Conservation (phyloP, 2,888 invertebrate genomes). For the Cheiracanthium punctorium region DNA sequence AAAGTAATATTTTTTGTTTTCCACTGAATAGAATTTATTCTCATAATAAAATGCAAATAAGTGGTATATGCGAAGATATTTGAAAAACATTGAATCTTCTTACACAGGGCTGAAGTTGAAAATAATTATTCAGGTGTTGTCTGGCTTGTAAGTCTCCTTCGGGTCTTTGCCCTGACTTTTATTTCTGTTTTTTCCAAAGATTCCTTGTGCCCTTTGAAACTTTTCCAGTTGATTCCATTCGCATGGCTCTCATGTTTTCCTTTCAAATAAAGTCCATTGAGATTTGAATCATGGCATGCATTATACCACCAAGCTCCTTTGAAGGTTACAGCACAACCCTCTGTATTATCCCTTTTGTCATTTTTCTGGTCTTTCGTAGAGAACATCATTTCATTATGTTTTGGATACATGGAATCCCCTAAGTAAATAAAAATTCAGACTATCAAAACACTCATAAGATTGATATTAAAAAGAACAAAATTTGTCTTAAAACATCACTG, state of each 20-base stretch:
- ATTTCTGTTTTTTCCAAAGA: constrained; percentile 73
- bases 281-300: constrained; percentile 73
- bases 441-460: too few relatives aligned
- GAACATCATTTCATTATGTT: constrained; percentile 34
- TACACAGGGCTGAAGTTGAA: too few relatives aligned
- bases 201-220: constrained; percentile 73
- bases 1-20: too few relatives aligned
- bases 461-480: too few relatives aligned
- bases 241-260: constrained; percentile 72
- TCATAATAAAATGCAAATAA: too few relatives aligned
- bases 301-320: constrained; percentile 74
- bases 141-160: too few relatives aligned
- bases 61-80: too few relatives aligned
- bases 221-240: constrained; percentile 73
- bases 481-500: too few relatives aligned
- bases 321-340: constrained; percentile 68
- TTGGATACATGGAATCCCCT: constrained; percentile 37
- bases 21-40: too few relatives aligned
- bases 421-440: too few relatives aligned
- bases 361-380: constrained; percentile 55
- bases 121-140: too few relatives aligned
- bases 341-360: constrained; percentile 18
- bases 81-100: too few relatives aligned
- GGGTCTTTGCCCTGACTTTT: constrained; percentile 72
- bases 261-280: constrained; percentile 73